Base-by-base conservation (phyloP, 2,113 vertebrate species). In the Crotalus viridis region DNA sequence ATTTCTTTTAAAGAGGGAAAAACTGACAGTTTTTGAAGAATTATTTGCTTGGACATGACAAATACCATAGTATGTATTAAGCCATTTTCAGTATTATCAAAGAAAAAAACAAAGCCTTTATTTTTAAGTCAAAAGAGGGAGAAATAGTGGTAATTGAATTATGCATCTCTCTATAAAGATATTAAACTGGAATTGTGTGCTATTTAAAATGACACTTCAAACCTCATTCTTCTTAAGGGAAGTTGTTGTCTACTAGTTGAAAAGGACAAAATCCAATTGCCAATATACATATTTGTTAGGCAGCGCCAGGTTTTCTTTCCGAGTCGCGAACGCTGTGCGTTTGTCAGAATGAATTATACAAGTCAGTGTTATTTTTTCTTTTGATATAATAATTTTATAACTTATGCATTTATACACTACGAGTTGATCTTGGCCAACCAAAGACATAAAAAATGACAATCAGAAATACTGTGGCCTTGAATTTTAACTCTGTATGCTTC, bases 371-470 rank as follows among this genome's bases (percentile, higher is more conserved):
- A 96, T 98, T 97, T 98, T 96, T 96, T 91, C 97, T 98, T 98
- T 98, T 98, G 98, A 98, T 98, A 98, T 98, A 98, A 98, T 98
- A 98, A 98, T 98, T 98, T 98, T 98, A 98, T 99, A 99, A 99
- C 98, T 99, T 98, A 98, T 98, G 98, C 98, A 98, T 98, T 99
- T 98, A 98, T 98, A 99, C 98, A 98, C 98, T 98, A 98, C 98
- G 98, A 99, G 98, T 99, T 98, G 98, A 98, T 98, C 98, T 98
- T 98, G 98, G 98, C 98, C 98, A 98, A 97, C 98, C 98, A 98
- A 98, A 98, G 98, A 98, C 97, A 97, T 96, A 97, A 90, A 95
- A 96, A 97, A 96, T 96, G 97, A 97, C 97, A 97, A 97, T 97
- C 95, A 95, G 96, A 97, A 97, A 97, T 94, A 96, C 98, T 96